phyloP scores from a whole-genome alignment of 23 tunicate genomes.

The Trididemnum clinides region DNA sequence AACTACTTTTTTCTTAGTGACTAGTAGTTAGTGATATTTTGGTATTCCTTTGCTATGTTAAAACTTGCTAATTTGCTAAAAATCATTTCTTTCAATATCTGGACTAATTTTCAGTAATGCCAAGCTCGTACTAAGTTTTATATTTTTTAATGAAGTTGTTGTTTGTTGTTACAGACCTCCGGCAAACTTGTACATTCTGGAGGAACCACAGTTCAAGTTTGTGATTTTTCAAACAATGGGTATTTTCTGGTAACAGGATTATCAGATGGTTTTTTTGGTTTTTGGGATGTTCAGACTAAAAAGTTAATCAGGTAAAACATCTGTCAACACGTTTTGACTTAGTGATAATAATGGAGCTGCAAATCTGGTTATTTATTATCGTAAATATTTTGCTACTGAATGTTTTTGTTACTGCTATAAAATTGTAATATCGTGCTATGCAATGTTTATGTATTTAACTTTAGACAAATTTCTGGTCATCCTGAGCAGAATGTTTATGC shows the following conservation, averaged over 20 bases:
- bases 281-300: slow-evolving; percentile 73
- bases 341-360: no score
- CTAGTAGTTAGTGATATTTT: neutral
- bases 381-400: no score
- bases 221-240: slow-evolving; percentile 59
- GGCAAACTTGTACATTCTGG: slow-evolving; percentile 62
- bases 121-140: neutral
- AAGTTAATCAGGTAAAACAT: slow-evolving; percentile 29
- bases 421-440: neutral
- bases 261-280: slow-evolving; percentile 85
- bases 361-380: no score
- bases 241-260: slow-evolving; percentile 63
- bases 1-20: neutral
- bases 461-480: slow-evolving; percentile 74
- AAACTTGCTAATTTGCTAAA: neutral
- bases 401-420: no score
- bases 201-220: slow-evolving; percentile 66
- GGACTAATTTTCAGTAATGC: no score
- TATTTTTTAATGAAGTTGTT: neutral
- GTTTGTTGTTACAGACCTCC: neutral
- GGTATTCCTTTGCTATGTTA: neutral
- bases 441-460: neutral
- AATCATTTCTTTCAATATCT: no score
- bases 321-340: neutral
- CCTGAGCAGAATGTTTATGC: slow-evolving; percentile 87